phyloP scores from a whole-genome alignment of 35 echinoderm and acorn worm species.

The Apostichopus californicus region DNA sequence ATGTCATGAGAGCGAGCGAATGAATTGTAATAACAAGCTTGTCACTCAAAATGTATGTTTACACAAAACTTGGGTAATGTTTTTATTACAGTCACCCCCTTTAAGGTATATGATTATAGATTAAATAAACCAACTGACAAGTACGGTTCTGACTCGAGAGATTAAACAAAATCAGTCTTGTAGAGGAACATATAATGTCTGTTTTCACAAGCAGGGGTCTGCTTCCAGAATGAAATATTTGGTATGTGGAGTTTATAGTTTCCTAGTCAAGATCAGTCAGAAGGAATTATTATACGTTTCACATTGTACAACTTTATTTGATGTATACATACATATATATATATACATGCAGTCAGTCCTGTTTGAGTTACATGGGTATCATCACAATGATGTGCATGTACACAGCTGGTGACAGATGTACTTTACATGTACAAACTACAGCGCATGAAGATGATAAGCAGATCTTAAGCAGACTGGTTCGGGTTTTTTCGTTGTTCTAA shows the following conservation, averaged over 20 bases:
- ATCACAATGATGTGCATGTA: too few species aligned
- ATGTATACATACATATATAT: too few species aligned
- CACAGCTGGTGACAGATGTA: too few species aligned
- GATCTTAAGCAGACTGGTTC: too few species aligned
- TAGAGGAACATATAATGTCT: background rate
- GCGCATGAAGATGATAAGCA: too few species aligned
- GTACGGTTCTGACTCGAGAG: background rate
- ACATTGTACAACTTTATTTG: too few species aligned
- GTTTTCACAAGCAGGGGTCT: background rate
- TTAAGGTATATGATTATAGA: background rate
- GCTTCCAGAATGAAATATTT: conserved; percentile 1
- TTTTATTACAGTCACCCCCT: conserved; percentile 13
- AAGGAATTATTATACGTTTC: too few species aligned
- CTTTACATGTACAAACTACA: too few species aligned
- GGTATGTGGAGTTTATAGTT: background rate
- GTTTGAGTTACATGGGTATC: too few species aligned
- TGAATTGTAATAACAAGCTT: background rate
- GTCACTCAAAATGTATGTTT: background rate
- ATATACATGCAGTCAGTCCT: too few species aligned
- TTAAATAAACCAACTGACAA: conserved; percentile 18
- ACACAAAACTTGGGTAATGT: conserved; percentile 4
- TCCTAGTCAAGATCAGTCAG: too few species aligned
- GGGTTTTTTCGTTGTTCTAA: too few species aligned
- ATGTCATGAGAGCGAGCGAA: background rate
- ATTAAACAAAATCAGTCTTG: conserved; percentile 14